Conservation (phyloP, 2,797 vertebrate genomes). For the Amblyopsis hoosieri region DNA sequence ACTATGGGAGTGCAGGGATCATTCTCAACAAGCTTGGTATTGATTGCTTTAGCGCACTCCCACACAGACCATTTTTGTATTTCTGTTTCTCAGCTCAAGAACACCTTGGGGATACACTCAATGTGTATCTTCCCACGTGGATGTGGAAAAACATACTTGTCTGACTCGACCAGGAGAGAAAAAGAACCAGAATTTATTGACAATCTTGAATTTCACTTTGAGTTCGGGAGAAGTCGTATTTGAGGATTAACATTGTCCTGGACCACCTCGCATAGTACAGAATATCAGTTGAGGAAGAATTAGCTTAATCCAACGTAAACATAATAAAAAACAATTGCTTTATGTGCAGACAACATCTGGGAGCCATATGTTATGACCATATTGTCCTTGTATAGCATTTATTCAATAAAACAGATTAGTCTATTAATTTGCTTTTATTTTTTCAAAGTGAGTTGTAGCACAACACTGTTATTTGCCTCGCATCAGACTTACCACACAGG, state of each 20-base stretch:
- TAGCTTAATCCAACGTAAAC: constrained; percentile 65
- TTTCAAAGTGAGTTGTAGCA: constrained; percentile 19
- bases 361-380: constrained; percentile 34
- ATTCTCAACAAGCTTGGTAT: constrained; percentile 32
- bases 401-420: constrained; percentile 34
- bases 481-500: constrained; percentile 34
- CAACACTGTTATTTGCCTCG: constrained; percentile 45
- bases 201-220: constrained; percentile 57
- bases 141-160: constrained; percentile 58
- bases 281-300: constrained; percentile 42
- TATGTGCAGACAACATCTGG: constrained; percentile 28
- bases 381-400: constrained; percentile 34
- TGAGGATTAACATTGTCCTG: constrained; percentile 45
- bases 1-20: constrained; percentile 40
- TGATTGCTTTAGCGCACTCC: constrained; percentile 61
- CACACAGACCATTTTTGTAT: constrained; percentile 47
- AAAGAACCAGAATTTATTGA: constrained; percentile 58
- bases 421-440: constrained; percentile 20
- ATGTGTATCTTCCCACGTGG: constrained; percentile 39
- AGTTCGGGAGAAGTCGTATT: constrained; percentile 44
- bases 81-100: constrained; percentile 61
- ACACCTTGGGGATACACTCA: constrained; percentile 50
- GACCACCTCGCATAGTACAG: constrained; percentile 45
- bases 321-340: constrained; percentile 50
- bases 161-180: constrained; percentile 24